A percentile compares a stretch with the other conserved stretches of the same genome.
phyloP scores from a whole-genome alignment of 2,113 vertebrate species.

The Spilogale gracilis region DNA sequence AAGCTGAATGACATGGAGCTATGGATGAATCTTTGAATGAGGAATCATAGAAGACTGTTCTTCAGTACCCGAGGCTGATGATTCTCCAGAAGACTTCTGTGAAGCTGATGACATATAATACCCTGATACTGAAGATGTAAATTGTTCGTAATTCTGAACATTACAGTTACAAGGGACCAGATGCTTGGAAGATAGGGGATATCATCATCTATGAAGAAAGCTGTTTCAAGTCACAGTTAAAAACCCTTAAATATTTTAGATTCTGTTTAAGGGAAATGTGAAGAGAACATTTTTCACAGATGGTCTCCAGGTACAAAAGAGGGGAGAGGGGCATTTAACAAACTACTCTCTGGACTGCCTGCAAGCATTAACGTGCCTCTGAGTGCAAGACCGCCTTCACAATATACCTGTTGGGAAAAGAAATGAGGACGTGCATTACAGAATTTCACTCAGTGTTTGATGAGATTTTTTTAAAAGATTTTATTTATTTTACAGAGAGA shows the following conservation, averaged over 20 bases:
- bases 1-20: slow-evolving; percentile 90
- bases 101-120: slow-evolving; percentile 89
- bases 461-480: slow-evolving; percentile 79
- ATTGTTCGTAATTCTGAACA: slow-evolving; percentile 86
- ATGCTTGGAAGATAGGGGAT: slow-evolving; percentile 86
- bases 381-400: slow-evolving; percentile 90
- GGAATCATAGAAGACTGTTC: slow-evolving; percentile 89
- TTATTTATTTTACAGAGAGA: no score
- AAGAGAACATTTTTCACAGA: slow-evolving; percentile 89
- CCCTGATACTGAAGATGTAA: slow-evolving; percentile 81
- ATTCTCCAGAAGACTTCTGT: slow-evolving; percentile 93
- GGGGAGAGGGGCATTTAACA: slow-evolving; percentile 88
- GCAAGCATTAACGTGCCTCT: slow-evolving; percentile 93
- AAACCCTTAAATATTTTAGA: slow-evolving; percentile 87
- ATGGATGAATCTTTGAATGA: slow-evolving; percentile 92
- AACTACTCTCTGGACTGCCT: slow-evolving; percentile 91
- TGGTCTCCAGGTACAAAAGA: slow-evolving; percentile 92
- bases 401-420: slow-evolving; percentile 92
- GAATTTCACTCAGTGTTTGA: slow-evolving; percentile 94
- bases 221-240: slow-evolving; percentile 90
- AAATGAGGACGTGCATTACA: slow-evolving; percentile 90
- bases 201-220: slow-evolving; percentile 87
- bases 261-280: slow-evolving; percentile 85
- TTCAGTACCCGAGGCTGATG: slow-evolving; percentile 91
- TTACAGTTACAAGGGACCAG: slow-evolving; percentile 83